phyloP scores from a whole-genome alignment of 2,797 vertebrate species.

The Aphelocoma californica region DNA sequence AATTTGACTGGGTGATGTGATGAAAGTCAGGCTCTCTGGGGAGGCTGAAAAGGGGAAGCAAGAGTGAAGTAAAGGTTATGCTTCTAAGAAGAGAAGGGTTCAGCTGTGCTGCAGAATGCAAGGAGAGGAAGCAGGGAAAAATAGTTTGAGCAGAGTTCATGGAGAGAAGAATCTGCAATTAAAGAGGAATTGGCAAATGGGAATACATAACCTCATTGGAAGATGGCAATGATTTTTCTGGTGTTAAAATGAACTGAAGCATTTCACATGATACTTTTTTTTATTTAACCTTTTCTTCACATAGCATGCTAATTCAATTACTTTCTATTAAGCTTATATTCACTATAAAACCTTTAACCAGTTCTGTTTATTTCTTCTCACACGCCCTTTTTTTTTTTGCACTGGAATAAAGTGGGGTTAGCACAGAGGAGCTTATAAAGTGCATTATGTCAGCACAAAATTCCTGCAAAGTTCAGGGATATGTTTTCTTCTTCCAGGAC shows the following conservation, averaged over 20 bases:
- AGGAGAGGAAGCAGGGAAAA: background rate
- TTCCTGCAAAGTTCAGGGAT: constrained; percentile 2
- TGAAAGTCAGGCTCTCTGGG: background rate
- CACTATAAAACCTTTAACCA: background rate
- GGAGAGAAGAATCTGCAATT: background rate
- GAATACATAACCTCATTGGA: background rate
- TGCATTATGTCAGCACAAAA: background rate
- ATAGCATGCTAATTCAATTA: background rate
- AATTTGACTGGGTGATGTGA: background rate
- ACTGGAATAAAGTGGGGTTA: background rate
- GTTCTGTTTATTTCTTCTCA: background rate
- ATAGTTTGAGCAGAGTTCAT: background rate
- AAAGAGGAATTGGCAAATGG: background rate
- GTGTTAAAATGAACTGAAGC: background rate
- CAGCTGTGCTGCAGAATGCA: background rate
- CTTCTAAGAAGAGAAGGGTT: background rate
- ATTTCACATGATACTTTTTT: background rate
- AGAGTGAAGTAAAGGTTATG: background rate
- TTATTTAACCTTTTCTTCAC: background rate
- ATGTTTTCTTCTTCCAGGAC: background rate
- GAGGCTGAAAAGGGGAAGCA: constrained; percentile 1
- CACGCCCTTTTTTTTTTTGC: background rate
- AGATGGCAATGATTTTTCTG: background rate
- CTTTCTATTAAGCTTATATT: background rate
- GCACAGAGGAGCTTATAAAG: background rate